phyloP scores from a whole-genome alignment of 2,113 vertebrate species.

The Microcebus ravelobensis region DNA sequence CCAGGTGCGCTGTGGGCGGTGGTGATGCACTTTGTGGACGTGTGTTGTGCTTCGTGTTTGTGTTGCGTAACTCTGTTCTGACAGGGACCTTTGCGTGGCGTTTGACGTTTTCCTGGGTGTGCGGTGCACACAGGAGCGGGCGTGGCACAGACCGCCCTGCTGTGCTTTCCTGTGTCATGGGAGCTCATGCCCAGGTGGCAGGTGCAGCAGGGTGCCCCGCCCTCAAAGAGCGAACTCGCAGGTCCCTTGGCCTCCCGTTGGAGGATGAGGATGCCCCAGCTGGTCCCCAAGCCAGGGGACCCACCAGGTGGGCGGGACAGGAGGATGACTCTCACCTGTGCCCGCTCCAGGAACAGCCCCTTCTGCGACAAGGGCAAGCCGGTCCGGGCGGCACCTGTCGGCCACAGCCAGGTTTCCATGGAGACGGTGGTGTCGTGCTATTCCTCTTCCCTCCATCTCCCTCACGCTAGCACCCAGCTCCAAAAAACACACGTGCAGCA shows the following conservation, averaged over 20 bases:
- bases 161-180: constrained; percentile 52
- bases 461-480: not conserved
- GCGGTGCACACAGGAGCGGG: constrained; percentile 65
- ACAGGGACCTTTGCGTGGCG: constrained; percentile 54
- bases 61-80: constrained; percentile 63
- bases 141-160: not conserved
- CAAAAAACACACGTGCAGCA: rapidly evolving
- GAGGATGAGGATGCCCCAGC: not conserved
- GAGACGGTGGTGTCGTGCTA: rapidly evolving
- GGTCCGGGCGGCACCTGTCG: rapidly evolving
- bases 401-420: not conserved
- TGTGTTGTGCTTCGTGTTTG: constrained; percentile 23
- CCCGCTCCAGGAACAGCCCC: not conserved
- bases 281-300: not conserved
- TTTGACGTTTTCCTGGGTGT: constrained; percentile 67
- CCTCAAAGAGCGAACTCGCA: rapidly evolving
- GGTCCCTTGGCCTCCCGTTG: not conserved
- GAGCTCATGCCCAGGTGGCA: constrained; percentile 41
- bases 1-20: not conserved
- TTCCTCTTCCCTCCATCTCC: not conserved
- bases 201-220: not conserved
- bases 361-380: not conserved
- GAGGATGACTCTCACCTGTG: not conserved
- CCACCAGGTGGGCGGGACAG: not conserved
- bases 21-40: constrained; percentile 51